Evolutionary conservation across 1,140 invertebrate genomes (phyloP).

Genomic region (Euura saliciscinereae): DNA sequence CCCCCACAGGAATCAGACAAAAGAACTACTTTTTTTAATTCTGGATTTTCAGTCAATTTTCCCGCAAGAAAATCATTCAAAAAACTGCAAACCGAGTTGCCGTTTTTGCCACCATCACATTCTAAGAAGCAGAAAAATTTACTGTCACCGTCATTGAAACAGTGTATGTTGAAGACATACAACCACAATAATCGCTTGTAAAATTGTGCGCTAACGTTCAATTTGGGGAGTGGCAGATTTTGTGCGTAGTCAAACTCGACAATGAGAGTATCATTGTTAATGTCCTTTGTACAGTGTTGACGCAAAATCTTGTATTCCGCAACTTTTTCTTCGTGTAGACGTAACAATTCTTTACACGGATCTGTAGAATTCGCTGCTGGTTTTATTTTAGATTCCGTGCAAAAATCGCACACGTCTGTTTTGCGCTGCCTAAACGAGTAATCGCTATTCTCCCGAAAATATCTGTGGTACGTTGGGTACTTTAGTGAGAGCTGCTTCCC

Average conservation of each 20-base stretch:
- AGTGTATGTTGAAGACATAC: slow-evolving; percentile 27
- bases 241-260: slow-evolving; percentile 25
- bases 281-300: not conserved
- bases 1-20: not conserved
- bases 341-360: not conserved
- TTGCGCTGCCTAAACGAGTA: slow-evolving; percentile 20
- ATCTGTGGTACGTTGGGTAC: slow-evolving; percentile 19
- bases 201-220: slow-evolving; percentile 22
- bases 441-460: slow-evolving; percentile 15
- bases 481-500: slow-evolving; percentile 9
- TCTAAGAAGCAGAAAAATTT: slow-evolving; percentile 21
- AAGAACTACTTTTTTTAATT: slow-evolving; percentile 23
- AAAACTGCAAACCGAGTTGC: slow-evolving; percentile 18
- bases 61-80: slow-evolving; percentile 16
- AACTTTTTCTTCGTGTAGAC: not conserved
- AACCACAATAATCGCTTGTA: slow-evolving; percentile 26
- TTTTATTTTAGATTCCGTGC: not conserved
- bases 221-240: slow-evolving; percentile 24
- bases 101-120: slow-evolving; percentile 18
- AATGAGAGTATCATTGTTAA: slow-evolving; percentile 9
- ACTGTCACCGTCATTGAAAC: slow-evolving; percentile 10
- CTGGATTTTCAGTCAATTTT: slow-evolving; percentile 14
- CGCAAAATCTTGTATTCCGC: not conserved
- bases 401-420: slow-evolving; percentile 22
- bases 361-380: not conserved